Evolutionary conservation across 1,140 invertebrate genomes (phyloP).

Genomic region (Mactra quadrangularis): DNA sequence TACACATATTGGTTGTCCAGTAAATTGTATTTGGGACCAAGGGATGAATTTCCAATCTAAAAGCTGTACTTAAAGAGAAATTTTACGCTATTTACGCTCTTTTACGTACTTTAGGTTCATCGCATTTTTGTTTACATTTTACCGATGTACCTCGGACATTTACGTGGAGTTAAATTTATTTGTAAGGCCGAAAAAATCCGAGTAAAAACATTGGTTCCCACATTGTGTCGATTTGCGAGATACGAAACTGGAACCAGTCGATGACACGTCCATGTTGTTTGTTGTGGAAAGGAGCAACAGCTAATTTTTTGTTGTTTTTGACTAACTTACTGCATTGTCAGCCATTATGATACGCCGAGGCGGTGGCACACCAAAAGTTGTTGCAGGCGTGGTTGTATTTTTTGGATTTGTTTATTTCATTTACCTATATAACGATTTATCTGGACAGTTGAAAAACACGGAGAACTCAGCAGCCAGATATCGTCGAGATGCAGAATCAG

Average conservation of each 20-base stretch:
- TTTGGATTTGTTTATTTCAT: conserved; percentile 52
- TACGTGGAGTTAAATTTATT: too few relatives aligned
- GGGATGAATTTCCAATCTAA: too few relatives aligned
- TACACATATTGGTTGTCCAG: too few relatives aligned
- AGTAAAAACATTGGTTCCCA: too few relatives aligned
- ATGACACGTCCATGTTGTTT: conserved; percentile 49
- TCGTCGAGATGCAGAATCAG: conserved; percentile 47
- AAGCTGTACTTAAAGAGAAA: too few relatives aligned
- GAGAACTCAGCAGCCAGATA: conserved; percentile 56
- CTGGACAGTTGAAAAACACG: conserved; percentile 58
- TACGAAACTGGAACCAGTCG: conserved; percentile 1
- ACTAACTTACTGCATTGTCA: conserved; percentile 14
- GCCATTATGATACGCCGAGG: conserved; percentile 52
- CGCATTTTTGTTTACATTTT: too few relatives aligned
- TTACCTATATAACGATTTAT: conserved; percentile 47
- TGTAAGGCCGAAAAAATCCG: too few relatives aligned
- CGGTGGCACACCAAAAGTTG: conserved; percentile 40
- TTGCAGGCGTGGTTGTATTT: conserved; percentile 37
- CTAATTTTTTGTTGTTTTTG: neutral
- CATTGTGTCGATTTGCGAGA: too few relatives aligned
- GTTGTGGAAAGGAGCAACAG: conserved; percentile 17
- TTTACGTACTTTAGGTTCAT: too few relatives aligned
- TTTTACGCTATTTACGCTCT: too few relatives aligned
- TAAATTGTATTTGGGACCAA: too few relatives aligned
- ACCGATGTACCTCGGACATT: too few relatives aligned